These are phyloP conservation scores for Formica exsecta DNA, from an alignment of 1,140 invertebrate species.

Conservation along the genomic window DNA sequence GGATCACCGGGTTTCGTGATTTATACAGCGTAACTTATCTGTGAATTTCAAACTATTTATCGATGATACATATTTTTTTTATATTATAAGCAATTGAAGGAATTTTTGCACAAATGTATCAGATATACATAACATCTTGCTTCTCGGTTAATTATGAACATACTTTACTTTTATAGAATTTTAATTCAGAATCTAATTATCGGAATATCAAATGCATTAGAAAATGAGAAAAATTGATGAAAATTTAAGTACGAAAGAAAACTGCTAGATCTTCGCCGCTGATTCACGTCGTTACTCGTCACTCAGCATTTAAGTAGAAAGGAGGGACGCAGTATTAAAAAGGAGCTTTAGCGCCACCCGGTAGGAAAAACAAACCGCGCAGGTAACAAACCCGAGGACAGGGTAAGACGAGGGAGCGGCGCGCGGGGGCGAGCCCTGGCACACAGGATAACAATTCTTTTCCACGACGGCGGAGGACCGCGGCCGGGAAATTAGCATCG, in stretches of 20 bases:
- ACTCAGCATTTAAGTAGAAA: slow-evolving; percentile 69
- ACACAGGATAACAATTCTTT: slow-evolving; percentile 82
- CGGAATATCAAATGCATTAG: neutral
- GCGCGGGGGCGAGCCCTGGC: slow-evolving; percentile 61
- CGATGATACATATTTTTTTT: neutral
- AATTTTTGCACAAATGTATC: neutral
- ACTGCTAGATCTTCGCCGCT: slow-evolving; percentile 46
- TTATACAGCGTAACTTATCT: neutral
- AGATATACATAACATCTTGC: neutral
- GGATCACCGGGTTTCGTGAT: slow-evolving; percentile 30
- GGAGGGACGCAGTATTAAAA: slow-evolving; percentile 71
- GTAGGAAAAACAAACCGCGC: slow-evolving; percentile 40
- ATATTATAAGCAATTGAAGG: neutral
- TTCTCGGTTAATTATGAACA: neutral
- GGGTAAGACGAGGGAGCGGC: slow-evolving; percentile 63
- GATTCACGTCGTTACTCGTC: slow-evolving; percentile 63
- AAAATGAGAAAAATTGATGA: neutral
- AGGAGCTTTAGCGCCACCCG: slow-evolving; percentile 64
- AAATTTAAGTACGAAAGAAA: neutral
- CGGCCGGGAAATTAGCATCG: slow-evolving; percentile 86
- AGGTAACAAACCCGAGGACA: slow-evolving; percentile 70
- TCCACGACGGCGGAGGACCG: slow-evolving; percentile 77
- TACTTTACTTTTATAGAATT: neutral
- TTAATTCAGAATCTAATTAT: neutral
- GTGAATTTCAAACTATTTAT: neutral